Percentiles rank a stretch among this genome's conserved stretches.
phyloP scores from a whole-genome alignment of 2,113 vertebrate species.

The Redunca redunca region DNA sequence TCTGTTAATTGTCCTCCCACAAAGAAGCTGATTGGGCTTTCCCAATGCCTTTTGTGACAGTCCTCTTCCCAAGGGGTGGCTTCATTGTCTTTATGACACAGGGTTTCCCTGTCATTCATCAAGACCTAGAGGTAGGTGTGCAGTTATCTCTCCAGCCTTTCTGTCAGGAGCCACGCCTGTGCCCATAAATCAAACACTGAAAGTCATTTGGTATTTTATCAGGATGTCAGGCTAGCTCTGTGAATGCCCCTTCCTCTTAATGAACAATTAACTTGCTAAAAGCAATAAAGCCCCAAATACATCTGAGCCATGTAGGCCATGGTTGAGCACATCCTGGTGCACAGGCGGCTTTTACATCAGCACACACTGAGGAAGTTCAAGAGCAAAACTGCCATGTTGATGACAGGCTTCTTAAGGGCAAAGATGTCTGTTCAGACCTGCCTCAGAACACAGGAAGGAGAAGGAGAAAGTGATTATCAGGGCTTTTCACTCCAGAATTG shows the following conservation, averaged over 20 bases:
- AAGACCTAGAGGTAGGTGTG: slow-evolving; percentile 72
- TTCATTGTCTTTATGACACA: slow-evolving; percentile 71
- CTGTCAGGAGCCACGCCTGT: slow-evolving; percentile 55
- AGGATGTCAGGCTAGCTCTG: slow-evolving; percentile 14
- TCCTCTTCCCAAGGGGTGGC: slow-evolving; percentile 70
- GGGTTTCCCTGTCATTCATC: slow-evolving; percentile 63
- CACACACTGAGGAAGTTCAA: fast-evolving
- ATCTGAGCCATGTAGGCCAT: neutral
- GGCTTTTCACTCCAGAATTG: neutral
- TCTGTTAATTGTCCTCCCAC: slow-evolving; percentile 82
- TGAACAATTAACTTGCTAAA: slow-evolving; percentile 69
- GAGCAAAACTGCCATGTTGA: neutral
- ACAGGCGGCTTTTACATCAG: neutral
- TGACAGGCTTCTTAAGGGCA: fast-evolving
- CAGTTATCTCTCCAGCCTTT: slow-evolving; percentile 61
- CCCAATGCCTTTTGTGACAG: slow-evolving; percentile 69
- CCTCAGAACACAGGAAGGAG: neutral
- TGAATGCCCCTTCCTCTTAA: slow-evolving; percentile 61
- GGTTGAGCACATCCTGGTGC: neutral
- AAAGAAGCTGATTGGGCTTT: slow-evolving; percentile 81
- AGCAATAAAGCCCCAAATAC: neutral
- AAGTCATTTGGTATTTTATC: slow-evolving; percentile 73
- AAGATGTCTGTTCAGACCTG: neutral
- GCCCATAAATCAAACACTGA: slow-evolving; percentile 74
- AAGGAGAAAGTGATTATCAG: neutral